phyloP scores from a whole-genome alignment of 1,140 invertebrate species.

The Venturia canescens region DNA sequence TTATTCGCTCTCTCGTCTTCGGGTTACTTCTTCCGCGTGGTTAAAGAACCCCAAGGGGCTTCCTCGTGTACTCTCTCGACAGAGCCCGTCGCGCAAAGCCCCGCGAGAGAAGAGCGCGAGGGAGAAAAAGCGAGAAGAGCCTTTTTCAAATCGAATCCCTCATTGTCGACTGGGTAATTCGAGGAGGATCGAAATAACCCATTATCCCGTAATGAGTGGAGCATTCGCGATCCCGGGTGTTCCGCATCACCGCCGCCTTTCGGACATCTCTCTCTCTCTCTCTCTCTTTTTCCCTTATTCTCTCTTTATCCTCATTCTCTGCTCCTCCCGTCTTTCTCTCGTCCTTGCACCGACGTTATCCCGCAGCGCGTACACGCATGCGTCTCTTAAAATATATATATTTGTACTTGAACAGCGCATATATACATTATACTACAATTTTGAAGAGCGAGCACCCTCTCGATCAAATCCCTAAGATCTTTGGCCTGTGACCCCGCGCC shows the following conservation, averaged over 20 bases:
- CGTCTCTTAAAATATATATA: slow-evolving; percentile 40
- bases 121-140: slow-evolving; percentile 16
- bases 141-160: slow-evolving; percentile 69
- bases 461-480: slow-evolving; percentile 30
- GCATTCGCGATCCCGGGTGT: slow-evolving; percentile 61
- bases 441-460: slow-evolving; percentile 29
- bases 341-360: slow-evolving; percentile 51
- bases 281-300: slow-evolving; percentile 11
- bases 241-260: slow-evolving; percentile 26
- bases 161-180: slow-evolving; percentile 72
- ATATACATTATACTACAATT: neutral
- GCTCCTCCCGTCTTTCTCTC: slow-evolving; percentile 48
- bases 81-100: neutral
- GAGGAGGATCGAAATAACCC: slow-evolving; percentile 73
- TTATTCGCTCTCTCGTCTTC: slow-evolving; percentile 16
- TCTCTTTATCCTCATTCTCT: slow-evolving; percentile 27
- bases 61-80: neutral
- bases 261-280: slow-evolving; percentile 22
- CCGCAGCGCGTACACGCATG: slow-evolving; percentile 53
- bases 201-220: slow-evolving; percentile 71
- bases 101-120: neutral
- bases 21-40: slow-evolving; percentile 39
- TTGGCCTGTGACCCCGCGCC: slow-evolving; percentile 1
- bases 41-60: slow-evolving; percentile 41
- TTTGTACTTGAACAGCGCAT: too few relatives aligned